phyloP scores from a whole-genome alignment of 2,888 invertebrate genomes.

The Drosophila infuscata region DNA sequence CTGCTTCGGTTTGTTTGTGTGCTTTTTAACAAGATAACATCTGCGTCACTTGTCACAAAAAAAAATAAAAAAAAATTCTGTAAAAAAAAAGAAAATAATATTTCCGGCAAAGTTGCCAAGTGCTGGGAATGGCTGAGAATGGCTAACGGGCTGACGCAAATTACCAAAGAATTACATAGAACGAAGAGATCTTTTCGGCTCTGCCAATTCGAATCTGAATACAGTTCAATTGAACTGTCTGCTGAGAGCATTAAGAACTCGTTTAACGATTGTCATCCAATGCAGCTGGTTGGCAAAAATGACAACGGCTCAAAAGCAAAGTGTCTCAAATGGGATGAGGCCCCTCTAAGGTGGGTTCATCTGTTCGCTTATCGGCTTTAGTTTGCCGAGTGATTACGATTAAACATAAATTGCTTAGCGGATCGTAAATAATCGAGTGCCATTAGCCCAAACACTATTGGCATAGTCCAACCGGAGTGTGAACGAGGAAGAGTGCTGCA shows the following conservation, averaged over 20 bases:
- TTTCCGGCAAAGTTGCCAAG: slow-evolving; percentile 37
- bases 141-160: slow-evolving; percentile 59
- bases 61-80: slow-evolving; percentile 21
- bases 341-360: slow-evolving; percentile 49
- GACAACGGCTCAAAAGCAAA: slow-evolving; percentile 18
- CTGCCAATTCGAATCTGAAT: slow-evolving; percentile 10
- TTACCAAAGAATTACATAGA: slow-evolving; percentile 67
- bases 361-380: slow-evolving; percentile 62
- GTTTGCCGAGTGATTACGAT: slow-evolving; percentile 65
- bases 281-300: slow-evolving; percentile 30
- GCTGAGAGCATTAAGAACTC: slow-evolving; percentile 61
- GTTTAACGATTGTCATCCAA: slow-evolving; percentile 56
- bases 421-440: slow-evolving; percentile 69
- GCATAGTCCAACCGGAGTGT: slow-evolving; percentile 7
- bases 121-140: slow-evolving; percentile 19
- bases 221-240: slow-evolving; percentile 54
- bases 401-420: slow-evolving; percentile 71
- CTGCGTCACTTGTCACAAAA: slow-evolving; percentile 72
- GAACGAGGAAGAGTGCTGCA: slow-evolving; percentile 13
- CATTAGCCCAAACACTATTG: slow-evolving; percentile 60
- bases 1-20: slow-evolving; percentile 65
- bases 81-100: slow-evolving; percentile 23
- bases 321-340: slow-evolving; percentile 1
- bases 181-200: slow-evolving; percentile 36
- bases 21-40: slow-evolving; percentile 73